A percentile compares a stretch with the other conserved stretches of the same genome.
Conservation (phyloP, 2,888 invertebrate genomes). For the Adela reaumurella region DNA sequence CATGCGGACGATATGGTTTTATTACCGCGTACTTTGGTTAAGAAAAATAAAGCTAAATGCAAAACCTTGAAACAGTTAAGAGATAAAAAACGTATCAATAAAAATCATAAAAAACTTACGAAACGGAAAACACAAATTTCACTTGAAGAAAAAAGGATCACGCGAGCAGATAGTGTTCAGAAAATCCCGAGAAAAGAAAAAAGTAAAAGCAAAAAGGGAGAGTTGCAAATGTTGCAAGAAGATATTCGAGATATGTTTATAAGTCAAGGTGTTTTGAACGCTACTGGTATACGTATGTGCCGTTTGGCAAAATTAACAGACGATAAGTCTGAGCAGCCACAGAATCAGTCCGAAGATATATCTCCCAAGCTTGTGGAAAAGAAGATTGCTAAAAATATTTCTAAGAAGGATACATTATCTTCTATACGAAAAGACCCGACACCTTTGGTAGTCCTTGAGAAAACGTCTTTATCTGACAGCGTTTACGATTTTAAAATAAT, state of each 20-base stretch:
- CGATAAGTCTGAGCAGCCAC: slow-evolving; percentile 19
- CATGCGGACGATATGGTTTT: too few species aligned
- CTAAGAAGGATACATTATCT: slow-evolving; percentile 4
- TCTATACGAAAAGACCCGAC: not conserved
- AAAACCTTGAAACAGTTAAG: slow-evolving; percentile 1
- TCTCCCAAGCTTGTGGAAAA: slow-evolving; percentile 5
- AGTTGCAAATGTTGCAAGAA: slow-evolving; percentile 62
- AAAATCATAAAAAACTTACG: slow-evolving; percentile 4
- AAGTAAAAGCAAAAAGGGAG: slow-evolving; percentile 29
- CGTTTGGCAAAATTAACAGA: slow-evolving; percentile 52
- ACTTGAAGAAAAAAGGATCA: slow-evolving; percentile 17
- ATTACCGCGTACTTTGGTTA: too few species aligned
- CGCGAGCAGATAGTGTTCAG: slow-evolving; percentile 18
- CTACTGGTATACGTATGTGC: slow-evolving; percentile 64
- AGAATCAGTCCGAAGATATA: slow-evolving; percentile 4
- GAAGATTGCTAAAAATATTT: not conserved
- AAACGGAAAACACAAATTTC: slow-evolving; percentile 15
- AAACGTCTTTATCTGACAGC: too few species aligned
- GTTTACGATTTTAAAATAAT: too few species aligned
- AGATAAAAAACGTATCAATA: slow-evolving; percentile 6
- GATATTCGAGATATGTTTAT: slow-evolving; percentile 70
- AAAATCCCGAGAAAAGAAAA: slow-evolving; percentile 16
- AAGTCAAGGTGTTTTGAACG: slow-evolving; percentile 56
- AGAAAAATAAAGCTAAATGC: too few species aligned
- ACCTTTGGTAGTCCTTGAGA: slow-evolving; percentile 29